Percentiles rank a stretch among this genome's conserved stretches.
phyloP scores from a whole-genome alignment of 2,888 invertebrate genomes.

The Lasius platythorax region DNA sequence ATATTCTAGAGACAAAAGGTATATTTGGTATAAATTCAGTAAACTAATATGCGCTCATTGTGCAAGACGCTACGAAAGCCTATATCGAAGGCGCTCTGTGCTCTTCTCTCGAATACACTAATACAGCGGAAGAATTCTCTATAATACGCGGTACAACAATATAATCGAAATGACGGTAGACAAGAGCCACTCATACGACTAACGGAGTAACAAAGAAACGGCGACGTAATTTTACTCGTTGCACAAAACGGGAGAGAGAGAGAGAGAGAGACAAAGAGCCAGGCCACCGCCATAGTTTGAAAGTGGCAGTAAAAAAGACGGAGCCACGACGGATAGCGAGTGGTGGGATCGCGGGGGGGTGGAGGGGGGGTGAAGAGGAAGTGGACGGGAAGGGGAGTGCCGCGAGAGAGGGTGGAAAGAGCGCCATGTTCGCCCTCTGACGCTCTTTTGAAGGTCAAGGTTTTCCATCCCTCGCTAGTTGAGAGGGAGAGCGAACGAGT shows the following conservation, averaged over 20 bases:
- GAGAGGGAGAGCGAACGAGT: slow-evolving; percentile 41
- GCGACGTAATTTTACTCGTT: slow-evolving; percentile 6
- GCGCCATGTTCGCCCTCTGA: slow-evolving; percentile 75
- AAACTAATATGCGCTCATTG: background rate
- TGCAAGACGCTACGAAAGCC: background rate
- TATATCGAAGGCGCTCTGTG: background rate
- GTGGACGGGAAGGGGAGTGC: slow-evolving; percentile 41
- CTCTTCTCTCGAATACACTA: background rate
- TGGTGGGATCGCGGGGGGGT: slow-evolving; percentile 1
- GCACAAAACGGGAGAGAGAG: slow-evolving; percentile 21
- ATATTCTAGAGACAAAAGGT: background rate
- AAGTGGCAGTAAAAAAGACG: slow-evolving; percentile 38
- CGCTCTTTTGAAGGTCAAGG: slow-evolving; percentile 84
- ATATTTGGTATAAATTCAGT: background rate
- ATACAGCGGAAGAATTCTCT: background rate
- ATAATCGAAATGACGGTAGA: slow-evolving; percentile 22
- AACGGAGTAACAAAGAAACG: background rate
- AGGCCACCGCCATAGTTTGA: slow-evolving; percentile 25
- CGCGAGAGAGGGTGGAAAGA: slow-evolving; percentile 51
- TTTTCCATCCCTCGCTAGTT: slow-evolving; percentile 74
- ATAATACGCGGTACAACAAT: background rate
- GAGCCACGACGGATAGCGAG: background rate
- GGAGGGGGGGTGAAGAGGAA: slow-evolving; percentile 21
- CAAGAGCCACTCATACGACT: background rate
- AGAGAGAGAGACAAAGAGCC: slow-evolving; percentile 1